Conservation (phyloP, 2,113 vertebrate species). For the Perccottus glenii region DNA sequence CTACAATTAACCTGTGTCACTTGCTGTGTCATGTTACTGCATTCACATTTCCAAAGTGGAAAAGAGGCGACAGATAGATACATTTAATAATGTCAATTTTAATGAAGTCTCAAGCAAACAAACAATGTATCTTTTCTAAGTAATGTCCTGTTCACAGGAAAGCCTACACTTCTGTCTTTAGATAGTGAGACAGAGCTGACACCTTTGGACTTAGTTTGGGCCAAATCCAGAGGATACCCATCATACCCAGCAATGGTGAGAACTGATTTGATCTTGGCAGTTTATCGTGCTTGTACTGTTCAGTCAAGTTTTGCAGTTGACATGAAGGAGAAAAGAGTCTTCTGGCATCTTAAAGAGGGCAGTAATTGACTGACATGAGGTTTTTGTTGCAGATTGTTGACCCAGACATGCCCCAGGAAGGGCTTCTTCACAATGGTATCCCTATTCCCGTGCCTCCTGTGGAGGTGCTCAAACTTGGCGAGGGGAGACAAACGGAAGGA, state of each 20-base stretch:
- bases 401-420: slow-evolving; percentile 95
- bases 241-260: slow-evolving; percentile 98
- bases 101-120: slow-evolving; percentile 2
- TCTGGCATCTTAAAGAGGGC: neutral
- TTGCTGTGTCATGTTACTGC: too few species aligned
- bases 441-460: slow-evolving; percentile 95
- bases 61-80: too few species aligned
- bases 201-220: slow-evolving; percentile 96
- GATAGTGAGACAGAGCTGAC: slow-evolving; percentile 86
- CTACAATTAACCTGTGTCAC: too few species aligned
- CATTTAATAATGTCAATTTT: too few species aligned
- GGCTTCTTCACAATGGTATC: slow-evolving; percentile 96
- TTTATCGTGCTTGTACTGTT: neutral
- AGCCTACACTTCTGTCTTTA: slow-evolving; percentile 85
- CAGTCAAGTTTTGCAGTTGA: neutral
- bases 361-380: slow-evolving; percentile 23
- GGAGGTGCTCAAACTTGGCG: slow-evolving; percentile 92
- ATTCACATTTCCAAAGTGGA: too few species aligned
- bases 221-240: slow-evolving; percentile 97
- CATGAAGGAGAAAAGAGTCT: slow-evolving; percentile 1
- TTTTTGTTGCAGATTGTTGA: slow-evolving; percentile 87
- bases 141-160: slow-evolving; percentile 77
- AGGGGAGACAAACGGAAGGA: slow-evolving; percentile 86
- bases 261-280: slow-evolving; percentile 16
- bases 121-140: slow-evolving; percentile 31